Evolutionary conservation across 2,797 vertebrate species (phyloP).

Genomic region (Oophaga sylvatica): DNA sequence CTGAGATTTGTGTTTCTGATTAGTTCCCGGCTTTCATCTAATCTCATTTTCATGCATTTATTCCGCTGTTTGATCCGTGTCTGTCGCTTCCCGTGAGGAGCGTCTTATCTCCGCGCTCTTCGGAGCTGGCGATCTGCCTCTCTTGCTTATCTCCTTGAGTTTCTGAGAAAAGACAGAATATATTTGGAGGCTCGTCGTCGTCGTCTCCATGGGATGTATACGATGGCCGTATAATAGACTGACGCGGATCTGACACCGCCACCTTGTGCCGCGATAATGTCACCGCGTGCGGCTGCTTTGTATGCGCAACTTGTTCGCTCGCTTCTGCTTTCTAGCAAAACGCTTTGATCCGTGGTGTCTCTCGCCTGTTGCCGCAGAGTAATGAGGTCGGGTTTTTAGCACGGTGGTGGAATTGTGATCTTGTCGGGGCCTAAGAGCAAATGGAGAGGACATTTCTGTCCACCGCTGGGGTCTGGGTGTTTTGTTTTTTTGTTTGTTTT

Average conservation of each 20-base stretch:
- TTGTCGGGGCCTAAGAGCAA: too few relatives aligned
- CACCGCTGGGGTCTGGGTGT: too few relatives aligned
- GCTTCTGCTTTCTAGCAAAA: neutral
- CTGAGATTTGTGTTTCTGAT: slow-evolving; percentile 2
- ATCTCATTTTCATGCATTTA: slow-evolving; percentile 25
- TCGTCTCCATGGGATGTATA: neutral
- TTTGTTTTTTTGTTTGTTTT: too few relatives aligned
- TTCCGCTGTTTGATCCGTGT: neutral
- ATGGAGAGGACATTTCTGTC: too few relatives aligned
- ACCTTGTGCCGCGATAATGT: slow-evolving; percentile 1
- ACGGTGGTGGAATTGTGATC: too few relatives aligned
- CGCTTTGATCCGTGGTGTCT: neutral
- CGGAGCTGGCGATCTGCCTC: neutral
- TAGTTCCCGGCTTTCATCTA: neutral
- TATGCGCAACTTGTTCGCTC: neutral
- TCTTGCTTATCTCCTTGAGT: neutral
- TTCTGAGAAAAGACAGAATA: neutral
- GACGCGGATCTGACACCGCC: neutral
- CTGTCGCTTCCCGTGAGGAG: slow-evolving; percentile 8
- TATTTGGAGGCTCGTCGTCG: neutral
- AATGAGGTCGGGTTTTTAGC: neutral
- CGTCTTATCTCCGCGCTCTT: neutral
- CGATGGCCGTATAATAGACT: neutral
- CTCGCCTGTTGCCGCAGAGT: neutral
- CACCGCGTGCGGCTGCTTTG: neutral